phyloP scores from a whole-genome alignment of 2,797 vertebrate genomes.

The Anguilla obscura region DNA sequence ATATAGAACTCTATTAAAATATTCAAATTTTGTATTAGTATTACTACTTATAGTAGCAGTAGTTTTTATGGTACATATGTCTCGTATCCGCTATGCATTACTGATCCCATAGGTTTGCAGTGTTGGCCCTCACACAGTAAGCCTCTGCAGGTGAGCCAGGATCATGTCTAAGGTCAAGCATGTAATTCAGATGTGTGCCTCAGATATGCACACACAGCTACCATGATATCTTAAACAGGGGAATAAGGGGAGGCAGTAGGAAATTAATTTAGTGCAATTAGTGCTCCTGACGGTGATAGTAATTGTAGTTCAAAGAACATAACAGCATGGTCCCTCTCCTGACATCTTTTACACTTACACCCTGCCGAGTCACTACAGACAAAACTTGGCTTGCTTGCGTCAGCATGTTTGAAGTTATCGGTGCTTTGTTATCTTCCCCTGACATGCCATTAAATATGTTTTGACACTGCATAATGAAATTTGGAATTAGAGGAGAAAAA shows the following conservation, averaged over 20 bases:
- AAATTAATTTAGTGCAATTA: conserved; percentile 4
- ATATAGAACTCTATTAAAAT: neutral
- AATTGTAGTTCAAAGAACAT: conserved; percentile 19
- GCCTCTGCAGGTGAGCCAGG: neutral
- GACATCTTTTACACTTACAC: conserved; percentile 10
- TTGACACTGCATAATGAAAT: conserved; percentile 26
- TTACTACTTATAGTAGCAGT: neutral
- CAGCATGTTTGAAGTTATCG: conserved; percentile 21
- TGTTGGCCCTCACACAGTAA: neutral
- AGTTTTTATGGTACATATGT: neutral
- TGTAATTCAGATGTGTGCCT: neutral
- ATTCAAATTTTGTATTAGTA: neutral
- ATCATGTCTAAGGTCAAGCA: neutral
- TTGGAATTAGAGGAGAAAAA: neutral
- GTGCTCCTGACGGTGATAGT: neutral
- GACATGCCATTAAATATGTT: conserved; percentile 23
- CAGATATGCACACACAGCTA: neutral
- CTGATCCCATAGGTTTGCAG: neutral
- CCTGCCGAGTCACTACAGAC: neutral
- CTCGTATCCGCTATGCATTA: neutral
- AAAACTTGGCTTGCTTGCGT: conserved; percentile 16
- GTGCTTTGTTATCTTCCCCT: conserved; percentile 24
- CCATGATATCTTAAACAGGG: conserved; percentile 5
- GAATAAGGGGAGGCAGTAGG: neutral
- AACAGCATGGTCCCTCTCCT: conserved; percentile 6